Conservation (phyloP, 2,797 vertebrate genomes). For the Peromyscus attwateri region DNA sequence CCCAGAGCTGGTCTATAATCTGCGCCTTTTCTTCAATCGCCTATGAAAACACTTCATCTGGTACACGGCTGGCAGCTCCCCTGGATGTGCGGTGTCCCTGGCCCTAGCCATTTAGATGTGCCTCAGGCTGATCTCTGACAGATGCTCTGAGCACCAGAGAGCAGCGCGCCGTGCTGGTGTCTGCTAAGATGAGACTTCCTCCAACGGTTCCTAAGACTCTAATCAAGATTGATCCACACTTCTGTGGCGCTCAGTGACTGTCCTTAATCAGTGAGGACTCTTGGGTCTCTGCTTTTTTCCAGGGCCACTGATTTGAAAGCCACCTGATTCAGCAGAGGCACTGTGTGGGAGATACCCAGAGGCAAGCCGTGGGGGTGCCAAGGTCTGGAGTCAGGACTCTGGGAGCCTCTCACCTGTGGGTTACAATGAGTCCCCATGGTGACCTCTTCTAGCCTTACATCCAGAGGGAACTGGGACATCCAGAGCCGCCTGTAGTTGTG, state of each 20-base stretch:
- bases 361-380: background rate
- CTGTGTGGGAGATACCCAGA: background rate
- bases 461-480: no score
- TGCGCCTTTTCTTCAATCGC: background rate
- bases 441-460: background rate
- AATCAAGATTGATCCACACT: constrained; percentile 80
- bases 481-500: background rate
- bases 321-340: background rate
- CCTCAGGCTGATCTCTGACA: constrained; percentile 1
- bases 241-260: constrained; percentile 60
- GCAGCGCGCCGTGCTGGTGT: background rate
- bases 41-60: background rate
- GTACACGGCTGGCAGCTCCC: background rate
- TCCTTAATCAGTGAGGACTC: constrained; percentile 79
- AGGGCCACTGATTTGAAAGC: constrained; percentile 7
- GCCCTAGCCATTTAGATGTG: background rate
- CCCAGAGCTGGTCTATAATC: background rate
- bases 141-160: background rate
- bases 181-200: constrained; percentile 65
- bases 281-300: constrained; percentile 69
- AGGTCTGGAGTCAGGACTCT: background rate
- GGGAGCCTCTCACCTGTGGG: background rate
- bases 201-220: constrained; percentile 65
- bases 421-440: background rate
- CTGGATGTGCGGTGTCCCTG: background rate